A percentile compares a stretch with the other conserved stretches of the same genome.
These are phyloP conservation scores for Anabas testudineus DNA, from an alignment of 2,797 vertebrate genomes.

Conservation along the genomic window DNA sequence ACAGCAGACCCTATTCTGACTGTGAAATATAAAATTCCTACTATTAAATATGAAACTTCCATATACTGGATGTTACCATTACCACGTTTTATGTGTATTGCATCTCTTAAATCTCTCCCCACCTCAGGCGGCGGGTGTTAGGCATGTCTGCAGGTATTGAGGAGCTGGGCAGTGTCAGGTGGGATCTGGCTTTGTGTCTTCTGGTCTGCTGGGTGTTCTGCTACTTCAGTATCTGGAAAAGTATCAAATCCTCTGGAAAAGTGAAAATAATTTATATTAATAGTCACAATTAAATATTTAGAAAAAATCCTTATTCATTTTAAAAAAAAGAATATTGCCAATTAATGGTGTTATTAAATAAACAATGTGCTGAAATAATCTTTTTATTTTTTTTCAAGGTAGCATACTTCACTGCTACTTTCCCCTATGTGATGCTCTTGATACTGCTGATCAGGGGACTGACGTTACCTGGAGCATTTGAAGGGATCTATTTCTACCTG, in stretches of 20 bases:
- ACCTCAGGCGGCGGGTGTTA: conserved; percentile 62
- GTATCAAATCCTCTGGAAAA: conserved; percentile 72
- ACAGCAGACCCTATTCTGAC: no score
- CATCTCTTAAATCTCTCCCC: no score
- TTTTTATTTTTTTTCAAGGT: conserved; percentile 51
- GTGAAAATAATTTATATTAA: no score
- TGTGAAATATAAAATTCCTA: no score
- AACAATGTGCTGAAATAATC: no score
- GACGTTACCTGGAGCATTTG: conserved; percentile 75
- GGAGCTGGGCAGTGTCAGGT: conserved; percentile 65
- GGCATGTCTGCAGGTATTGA: conserved; percentile 65
- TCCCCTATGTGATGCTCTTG: conserved; percentile 73
- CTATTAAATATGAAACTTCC: no score
- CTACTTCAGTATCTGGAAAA: conserved; percentile 77
- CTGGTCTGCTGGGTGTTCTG: conserved; percentile 59
- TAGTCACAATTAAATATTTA: no score
- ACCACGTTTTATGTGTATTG: no score
- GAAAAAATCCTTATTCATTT: no score
- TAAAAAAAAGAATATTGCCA: no score
- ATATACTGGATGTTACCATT: no score
- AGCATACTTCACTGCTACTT: conserved; percentile 73
- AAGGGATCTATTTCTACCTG: conserved; percentile 73
- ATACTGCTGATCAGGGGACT: conserved; percentile 71
- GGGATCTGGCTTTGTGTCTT: conserved; percentile 72
- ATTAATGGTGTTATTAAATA: no score